Evolutionary conservation across 2,888 invertebrate genomes (phyloP), one percentile per base, ranked within the genome.

Genomic region (Pristionchus arcanus): DNA sequence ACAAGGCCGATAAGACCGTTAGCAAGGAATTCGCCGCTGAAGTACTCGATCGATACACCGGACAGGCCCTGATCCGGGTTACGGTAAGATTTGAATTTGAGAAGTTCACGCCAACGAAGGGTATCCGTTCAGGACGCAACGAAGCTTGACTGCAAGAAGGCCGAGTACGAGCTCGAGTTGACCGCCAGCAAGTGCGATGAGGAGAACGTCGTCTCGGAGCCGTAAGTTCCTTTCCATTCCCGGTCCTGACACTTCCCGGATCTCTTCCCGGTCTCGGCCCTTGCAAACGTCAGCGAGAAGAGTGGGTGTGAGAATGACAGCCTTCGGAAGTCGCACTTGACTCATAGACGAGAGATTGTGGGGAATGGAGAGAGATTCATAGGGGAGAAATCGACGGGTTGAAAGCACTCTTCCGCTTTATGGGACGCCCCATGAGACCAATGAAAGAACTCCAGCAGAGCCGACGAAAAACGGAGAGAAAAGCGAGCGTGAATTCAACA

Each of bases 101-200:
- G 59, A 53, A 59, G 11, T 85, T 85, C 84, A 31, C 55, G 37
- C 74, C 25, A 71, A 34, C n/a, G 28, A 34, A 74, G 74, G 31
- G 4, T 55, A 87, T 55, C 87, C 59, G 89, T 91, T 77, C 89
- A 93, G 91, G 92, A 93, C 71, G 90, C 91, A 19, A 91, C 91
- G 42, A 90, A 91, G 19, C 91, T 94, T 37, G 94, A 94, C 91
- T 94, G 94, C 91, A 92, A 93, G 83, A 90, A 91, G 87, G 90
- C 92, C 87, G 92, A 92, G 83, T 94, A 93, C 91, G 91, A 91
- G 28, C 90, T 94, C 81, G 91, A 91, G 59, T 89, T 94, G 31
- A 91, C 91, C 63, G 94, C 94, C 25, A 93, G 94, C 31, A 93
- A 94, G 55, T 95, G 95, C 90, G 94, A 92, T 86, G 93, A 94